phyloP scores from a whole-genome alignment of 2,113 vertebrate species.

The Salvelinus alpinus region DNA sequence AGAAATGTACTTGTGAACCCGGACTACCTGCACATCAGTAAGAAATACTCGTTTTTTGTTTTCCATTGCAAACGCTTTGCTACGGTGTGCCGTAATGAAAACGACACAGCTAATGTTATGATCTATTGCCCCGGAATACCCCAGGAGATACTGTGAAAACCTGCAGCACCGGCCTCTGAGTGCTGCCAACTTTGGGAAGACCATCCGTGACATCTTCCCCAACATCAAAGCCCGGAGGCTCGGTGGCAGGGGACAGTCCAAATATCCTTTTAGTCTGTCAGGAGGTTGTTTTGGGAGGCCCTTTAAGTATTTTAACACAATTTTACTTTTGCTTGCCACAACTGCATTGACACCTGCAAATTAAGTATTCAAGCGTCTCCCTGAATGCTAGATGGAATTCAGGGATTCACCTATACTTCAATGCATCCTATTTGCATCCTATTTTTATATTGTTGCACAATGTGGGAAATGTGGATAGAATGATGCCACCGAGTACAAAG shows the following conservation, averaged over 20 bases:
- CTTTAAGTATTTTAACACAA: background rate
- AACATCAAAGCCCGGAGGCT: constrained; percentile 93
- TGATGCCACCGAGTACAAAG: too few relatives aligned
- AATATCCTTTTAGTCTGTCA: constrained; percentile 85
- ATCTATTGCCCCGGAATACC: constrained; percentile 4
- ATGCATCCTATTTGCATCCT: too few relatives aligned
- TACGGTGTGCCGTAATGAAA: too few relatives aligned
- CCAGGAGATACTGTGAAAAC: constrained; percentile 90
- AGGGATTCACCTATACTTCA: too few relatives aligned
- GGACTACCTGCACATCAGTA: background rate
- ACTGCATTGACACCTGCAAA: too few relatives aligned
- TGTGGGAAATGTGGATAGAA: too few relatives aligned
- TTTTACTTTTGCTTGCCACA: background rate
- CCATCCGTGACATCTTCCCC: constrained; percentile 96
- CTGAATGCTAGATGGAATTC: too few relatives aligned
- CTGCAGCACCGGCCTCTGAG: constrained; percentile 88
- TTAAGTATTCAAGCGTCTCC: too few relatives aligned
- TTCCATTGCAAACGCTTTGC: too few relatives aligned
- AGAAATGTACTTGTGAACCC: background rate
- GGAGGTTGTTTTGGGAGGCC: background rate
- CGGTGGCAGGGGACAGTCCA: constrained; percentile 92
- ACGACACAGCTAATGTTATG: background rate
- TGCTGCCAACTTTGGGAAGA: constrained; percentile 94
- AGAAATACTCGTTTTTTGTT: too few relatives aligned
- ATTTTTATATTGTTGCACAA: too few relatives aligned